Conservation (phyloP, 2,888 invertebrate species). For the Neoscelio sp. region DNA sequence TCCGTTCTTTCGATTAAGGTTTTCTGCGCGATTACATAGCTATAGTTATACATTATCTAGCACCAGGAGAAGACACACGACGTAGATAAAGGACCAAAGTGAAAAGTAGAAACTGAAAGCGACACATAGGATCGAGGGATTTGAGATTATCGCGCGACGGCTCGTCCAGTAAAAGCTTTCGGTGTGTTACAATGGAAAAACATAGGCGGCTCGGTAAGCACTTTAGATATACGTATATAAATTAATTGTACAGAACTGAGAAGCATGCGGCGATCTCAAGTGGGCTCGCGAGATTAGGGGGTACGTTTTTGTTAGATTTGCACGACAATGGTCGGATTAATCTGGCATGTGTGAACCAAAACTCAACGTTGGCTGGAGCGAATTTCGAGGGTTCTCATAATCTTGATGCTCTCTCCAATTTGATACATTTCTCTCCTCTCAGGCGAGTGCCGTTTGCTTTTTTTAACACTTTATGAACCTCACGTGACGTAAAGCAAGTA, state of each 20-base stretch:
- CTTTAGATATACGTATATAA: conserved; percentile 80
- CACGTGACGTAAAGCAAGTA: conserved; percentile 33
- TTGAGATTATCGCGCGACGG: conserved; percentile 70
- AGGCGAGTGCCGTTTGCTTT: conserved; percentile 68
- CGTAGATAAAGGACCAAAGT: conserved; percentile 55
- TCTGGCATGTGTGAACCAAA: conserved; percentile 78
- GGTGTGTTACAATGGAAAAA: conserved; percentile 62
- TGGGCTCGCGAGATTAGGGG: conserved; percentile 81
- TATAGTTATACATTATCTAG: conserved; percentile 46
- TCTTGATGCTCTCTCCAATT: conserved; percentile 80
- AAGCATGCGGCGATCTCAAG: conserved; percentile 78
- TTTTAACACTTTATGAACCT: conserved; percentile 65
- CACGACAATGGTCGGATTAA: conserved; percentile 82
- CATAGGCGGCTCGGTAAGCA: conserved; percentile 71
- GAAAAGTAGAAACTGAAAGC: conserved; percentile 54
- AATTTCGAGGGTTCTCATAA: conserved; percentile 77
- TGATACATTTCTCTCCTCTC: conserved; percentile 79
- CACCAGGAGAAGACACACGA: conserved; percentile 42
- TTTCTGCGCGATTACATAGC: conserved; percentile 43
- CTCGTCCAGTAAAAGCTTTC: conserved; percentile 52
- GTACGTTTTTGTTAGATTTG: conserved; percentile 82
- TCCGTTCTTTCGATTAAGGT: conserved; percentile 53
- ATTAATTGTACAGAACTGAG: conserved; percentile 80
- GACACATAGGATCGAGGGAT: conserved; percentile 61
- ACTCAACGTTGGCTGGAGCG: conserved; percentile 38